Evolutionary conservation across 2,888 invertebrate species (phyloP).

Genomic region (Acrocyrtus sp.): DNA sequence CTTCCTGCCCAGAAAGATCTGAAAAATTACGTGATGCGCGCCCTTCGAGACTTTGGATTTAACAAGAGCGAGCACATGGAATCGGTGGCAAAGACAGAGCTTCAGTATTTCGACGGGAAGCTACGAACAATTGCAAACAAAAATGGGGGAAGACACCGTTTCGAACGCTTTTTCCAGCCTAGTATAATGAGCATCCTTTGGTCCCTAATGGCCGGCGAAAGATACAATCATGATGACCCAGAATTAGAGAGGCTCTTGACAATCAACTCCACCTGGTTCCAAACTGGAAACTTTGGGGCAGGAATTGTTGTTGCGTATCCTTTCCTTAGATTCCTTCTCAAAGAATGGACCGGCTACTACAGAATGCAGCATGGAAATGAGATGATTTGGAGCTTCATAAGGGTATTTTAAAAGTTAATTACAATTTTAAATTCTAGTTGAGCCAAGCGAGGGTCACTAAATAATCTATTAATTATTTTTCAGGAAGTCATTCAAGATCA

Average conservation of each 20-base stretch:
- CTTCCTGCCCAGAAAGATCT: constrained; percentile 49
- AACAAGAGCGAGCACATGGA: constrained; percentile 57
- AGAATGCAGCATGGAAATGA: constrained; percentile 52
- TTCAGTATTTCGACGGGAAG: constrained; percentile 45
- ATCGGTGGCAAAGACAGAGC: constrained; percentile 40
- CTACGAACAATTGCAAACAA: constrained; percentile 23
- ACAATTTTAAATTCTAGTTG: too few species aligned
- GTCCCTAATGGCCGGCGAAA: constrained; percentile 59
- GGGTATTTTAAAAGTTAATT: constrained; percentile 37
- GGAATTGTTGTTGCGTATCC: constrained; percentile 65
- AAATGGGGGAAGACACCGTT: constrained; percentile 47
- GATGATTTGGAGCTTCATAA: constrained; percentile 49
- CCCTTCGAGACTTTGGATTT: constrained; percentile 57
- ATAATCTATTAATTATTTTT: not conserved
- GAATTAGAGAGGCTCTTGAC: constrained; percentile 53
- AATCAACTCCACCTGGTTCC: constrained; percentile 59
- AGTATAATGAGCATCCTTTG: constrained; percentile 61
- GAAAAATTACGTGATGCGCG: constrained; percentile 52
- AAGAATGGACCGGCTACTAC: constrained; percentile 73
- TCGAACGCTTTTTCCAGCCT: constrained; percentile 59
- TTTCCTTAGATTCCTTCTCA: constrained; percentile 74
- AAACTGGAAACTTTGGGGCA: constrained; percentile 60
- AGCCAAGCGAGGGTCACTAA: not conserved
- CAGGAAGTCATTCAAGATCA: constrained; percentile 59
- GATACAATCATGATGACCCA: constrained; percentile 60